Evolutionary conservation across 2,888 invertebrate genomes (phyloP).

Genomic region (Protodeltote pygarga): DNA sequence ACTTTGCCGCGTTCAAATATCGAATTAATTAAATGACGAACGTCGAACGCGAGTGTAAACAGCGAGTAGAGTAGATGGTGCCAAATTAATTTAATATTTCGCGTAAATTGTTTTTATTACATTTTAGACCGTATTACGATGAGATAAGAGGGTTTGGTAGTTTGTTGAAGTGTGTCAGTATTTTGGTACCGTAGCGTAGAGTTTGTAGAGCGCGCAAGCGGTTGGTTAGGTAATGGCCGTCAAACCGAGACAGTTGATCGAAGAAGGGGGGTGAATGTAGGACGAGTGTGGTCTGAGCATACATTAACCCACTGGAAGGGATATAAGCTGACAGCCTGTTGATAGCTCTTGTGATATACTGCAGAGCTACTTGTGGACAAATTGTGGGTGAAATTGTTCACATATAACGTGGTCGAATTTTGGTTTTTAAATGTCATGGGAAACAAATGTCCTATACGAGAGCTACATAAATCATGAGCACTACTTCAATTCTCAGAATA

Average conservation of each 20-base stretch:
- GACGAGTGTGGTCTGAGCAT: constrained; percentile 62
- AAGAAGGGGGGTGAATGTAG: constrained; percentile 84
- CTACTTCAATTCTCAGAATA: not conserved
- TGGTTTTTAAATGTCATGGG: constrained; percentile 40
- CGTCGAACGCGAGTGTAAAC: constrained; percentile 77
- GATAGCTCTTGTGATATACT: constrained; percentile 40
- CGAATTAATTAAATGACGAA: constrained; percentile 82
- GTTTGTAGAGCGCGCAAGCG: constrained; percentile 75
- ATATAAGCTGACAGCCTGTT: constrained; percentile 55
- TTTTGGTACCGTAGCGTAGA: constrained; percentile 58
- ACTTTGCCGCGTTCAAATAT: constrained; percentile 76
- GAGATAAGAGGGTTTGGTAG: constrained; percentile 49
- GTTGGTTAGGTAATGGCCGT: constrained; percentile 82
- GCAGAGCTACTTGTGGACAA: constrained; percentile 28
- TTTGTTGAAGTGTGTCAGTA: constrained; percentile 38
- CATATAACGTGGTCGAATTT: constrained; percentile 33
- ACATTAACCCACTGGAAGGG: constrained; percentile 67
- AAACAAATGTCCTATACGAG: constrained; percentile 8
- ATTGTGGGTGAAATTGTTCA: constrained; percentile 30
- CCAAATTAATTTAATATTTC: constrained; percentile 60
- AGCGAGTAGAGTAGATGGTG: constrained; percentile 70
- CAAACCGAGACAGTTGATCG: constrained; percentile 77
- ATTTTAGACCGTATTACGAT: constrained; percentile 61
- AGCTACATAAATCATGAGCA: constrained; percentile 18
- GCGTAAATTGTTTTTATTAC: constrained; percentile 33